Conservation (phyloP, 2,113 vertebrate species). For the Neomonachus schauinslandi region DNA sequence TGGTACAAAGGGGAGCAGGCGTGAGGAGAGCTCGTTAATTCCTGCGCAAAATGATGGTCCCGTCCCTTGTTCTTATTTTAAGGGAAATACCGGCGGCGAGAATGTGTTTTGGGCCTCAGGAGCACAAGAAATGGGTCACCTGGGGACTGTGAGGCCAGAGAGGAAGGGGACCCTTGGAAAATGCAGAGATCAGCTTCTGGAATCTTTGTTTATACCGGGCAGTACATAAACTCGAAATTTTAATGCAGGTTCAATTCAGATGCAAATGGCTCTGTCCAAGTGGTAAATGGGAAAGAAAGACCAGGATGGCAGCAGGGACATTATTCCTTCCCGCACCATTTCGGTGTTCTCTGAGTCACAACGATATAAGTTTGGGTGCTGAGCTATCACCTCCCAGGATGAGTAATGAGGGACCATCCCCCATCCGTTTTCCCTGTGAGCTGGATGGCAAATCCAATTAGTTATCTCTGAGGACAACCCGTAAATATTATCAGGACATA, state of each 20-base stretch:
- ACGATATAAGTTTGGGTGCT: slow-evolving; percentile 49
- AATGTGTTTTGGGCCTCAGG: rapidly evolving
- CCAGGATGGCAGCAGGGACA: slow-evolving; percentile 77
- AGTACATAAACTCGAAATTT: slow-evolving; percentile 78
- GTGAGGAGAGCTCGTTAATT: neutral
- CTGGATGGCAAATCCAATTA: slow-evolving; percentile 74
- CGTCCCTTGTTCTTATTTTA: slow-evolving; percentile 38
- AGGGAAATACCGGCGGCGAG: neutral
- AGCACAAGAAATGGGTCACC: rapidly evolving
- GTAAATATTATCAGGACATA: slow-evolving; percentile 71
- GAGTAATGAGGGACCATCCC: slow-evolving; percentile 72
- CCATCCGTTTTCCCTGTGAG: slow-evolving; percentile 72
- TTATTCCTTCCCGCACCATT: slow-evolving; percentile 59
- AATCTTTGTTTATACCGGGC: slow-evolving; percentile 78
- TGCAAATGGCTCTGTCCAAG: slow-evolving; percentile 85
- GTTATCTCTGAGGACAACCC: slow-evolving; percentile 68
- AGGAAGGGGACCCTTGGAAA: rapidly evolving
- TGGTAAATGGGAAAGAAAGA: slow-evolving; percentile 76
- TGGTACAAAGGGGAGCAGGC: rapidly evolving
- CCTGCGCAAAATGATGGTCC: neutral
- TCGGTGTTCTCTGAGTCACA: slow-evolving; percentile 61
- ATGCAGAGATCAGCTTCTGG: neutral
- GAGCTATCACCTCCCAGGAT: slow-evolving; percentile 46
- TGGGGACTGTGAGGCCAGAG: rapidly evolving
- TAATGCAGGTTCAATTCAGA: slow-evolving; percentile 81